phyloP scores from a whole-genome alignment of 2,888 invertebrate genomes.

The Periphyllus acericola region DNA sequence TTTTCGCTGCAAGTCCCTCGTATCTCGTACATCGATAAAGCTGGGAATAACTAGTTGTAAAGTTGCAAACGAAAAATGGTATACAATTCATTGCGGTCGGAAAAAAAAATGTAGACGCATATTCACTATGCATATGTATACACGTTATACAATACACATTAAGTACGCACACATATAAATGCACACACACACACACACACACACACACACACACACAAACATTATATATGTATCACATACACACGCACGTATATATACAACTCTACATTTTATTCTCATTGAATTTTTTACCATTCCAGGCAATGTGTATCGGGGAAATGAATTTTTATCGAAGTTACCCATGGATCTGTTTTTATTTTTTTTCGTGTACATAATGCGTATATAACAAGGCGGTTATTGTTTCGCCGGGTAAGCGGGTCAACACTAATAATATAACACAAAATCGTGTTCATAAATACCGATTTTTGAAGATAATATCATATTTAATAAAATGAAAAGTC shows the following conservation, averaged over 20 bases:
- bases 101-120: constrained; percentile 4
- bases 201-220: too few species aligned
- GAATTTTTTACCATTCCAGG: neutral
- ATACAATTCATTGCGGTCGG: constrained; percentile 25
- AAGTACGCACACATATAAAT: too few species aligned
- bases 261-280: neutral
- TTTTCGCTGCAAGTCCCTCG: neutral
- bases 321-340: constrained; percentile 27
- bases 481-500: neutral
- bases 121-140: neutral
- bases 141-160: neutral
- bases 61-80: constrained; percentile 35
- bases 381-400: neutral
- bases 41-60: constrained; percentile 34
- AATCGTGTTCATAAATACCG: neutral
- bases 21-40: constrained; percentile 2
- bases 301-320: neutral
- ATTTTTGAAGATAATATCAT: neutral
- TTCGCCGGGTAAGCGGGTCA: neutral
- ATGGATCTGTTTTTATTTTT: neutral
- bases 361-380: neutral
- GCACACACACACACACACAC: too few species aligned
- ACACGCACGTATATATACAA: neutral
- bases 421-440: neutral
- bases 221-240: neutral